A percentile compares a stretch with the other conserved stretches of the same genome.
These are phyloP conservation scores for Myotis findleyi DNA, from an alignment of 2,797 vertebrate species.

Conservation along the genomic window DNA sequence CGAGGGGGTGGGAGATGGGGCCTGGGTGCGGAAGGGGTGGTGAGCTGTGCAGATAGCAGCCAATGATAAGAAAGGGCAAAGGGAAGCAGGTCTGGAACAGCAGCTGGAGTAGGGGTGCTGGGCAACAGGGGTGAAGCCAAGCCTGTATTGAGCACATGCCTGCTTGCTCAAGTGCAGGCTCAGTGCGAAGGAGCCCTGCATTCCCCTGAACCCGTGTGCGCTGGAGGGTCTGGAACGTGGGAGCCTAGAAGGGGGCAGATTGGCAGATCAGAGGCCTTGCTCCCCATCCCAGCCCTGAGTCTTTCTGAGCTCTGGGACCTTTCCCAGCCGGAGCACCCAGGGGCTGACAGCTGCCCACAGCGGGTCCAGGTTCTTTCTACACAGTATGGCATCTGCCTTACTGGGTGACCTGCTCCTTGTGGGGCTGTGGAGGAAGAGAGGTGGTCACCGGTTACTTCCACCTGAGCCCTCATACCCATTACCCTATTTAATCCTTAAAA, in stretches of 20 bases:
- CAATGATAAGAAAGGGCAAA: neutral
- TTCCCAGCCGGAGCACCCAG: neutral
- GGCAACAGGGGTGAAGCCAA: neutral
- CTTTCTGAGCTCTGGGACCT: constrained; percentile 31
- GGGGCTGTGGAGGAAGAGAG: neutral
- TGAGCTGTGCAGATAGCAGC: neutral
- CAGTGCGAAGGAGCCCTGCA: neutral
- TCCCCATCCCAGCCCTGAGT: neutral
- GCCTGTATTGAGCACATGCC: neutral
- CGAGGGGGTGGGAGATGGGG: neutral
- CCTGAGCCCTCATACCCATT: neutral
- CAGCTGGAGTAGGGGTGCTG: neutral
- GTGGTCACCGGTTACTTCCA: neutral
- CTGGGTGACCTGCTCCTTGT: constrained; percentile 92
- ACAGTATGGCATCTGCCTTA: constrained; percentile 94
- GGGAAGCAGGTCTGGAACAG: neutral
- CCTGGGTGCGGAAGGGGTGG: neutral
- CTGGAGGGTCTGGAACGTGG: neutral
- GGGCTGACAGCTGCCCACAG: constrained; percentile 60
- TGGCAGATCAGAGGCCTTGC: neutral
- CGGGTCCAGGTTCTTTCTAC: constrained; percentile 93
- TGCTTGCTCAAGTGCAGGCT: neutral
- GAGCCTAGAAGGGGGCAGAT: neutral
- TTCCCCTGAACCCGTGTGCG: neutral
- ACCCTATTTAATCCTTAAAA: constrained; percentile 40